Percentiles rank a stretch among this genome's conserved stretches.
Conservation (phyloP, 2,888 invertebrate species). For the Drosophila prostipennis region DNA sequence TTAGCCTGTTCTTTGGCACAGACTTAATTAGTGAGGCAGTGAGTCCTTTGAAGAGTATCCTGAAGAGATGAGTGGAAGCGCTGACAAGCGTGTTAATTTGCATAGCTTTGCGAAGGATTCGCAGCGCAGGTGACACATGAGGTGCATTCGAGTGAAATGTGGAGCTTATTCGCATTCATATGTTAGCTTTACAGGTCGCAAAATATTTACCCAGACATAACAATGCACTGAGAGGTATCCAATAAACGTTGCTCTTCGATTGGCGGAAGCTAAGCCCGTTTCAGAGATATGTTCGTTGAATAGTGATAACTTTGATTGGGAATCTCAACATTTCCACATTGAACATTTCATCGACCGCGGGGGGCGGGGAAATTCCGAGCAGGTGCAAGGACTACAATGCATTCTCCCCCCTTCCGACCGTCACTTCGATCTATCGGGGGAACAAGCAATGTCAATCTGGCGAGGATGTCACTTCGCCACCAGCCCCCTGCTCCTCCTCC, state of each 20-base stretch:
- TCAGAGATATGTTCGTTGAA: conserved; percentile 7
- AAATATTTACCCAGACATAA: conserved; percentile 13
- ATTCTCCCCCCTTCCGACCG: conserved; percentile 5
- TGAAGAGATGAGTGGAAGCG: conserved; percentile 1
- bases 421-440: conserved; percentile 26
- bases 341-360: conserved; percentile 3
- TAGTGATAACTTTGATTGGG: conserved; percentile 33
- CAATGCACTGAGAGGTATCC: conserved; percentile 6
- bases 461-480: conserved; percentile 21
- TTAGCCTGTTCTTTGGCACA: neutral
- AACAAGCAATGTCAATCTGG: conserved; percentile 41
- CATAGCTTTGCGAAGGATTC: conserved; percentile 19
- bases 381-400: conserved; percentile 45
- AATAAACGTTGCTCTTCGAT: conserved; percentile 15
- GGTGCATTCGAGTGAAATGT: conserved; percentile 8
- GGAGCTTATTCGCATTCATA: conserved; percentile 3
- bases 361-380: conserved; percentile 11
- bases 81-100: conserved; percentile 45
- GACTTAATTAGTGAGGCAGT: conserved; percentile 4
- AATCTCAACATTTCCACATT: conserved; percentile 38
- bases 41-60: conserved; percentile 16
- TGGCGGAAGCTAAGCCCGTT: conserved; percentile 21
- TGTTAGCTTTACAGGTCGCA: conserved; percentile 3
- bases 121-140: conserved; percentile 24
- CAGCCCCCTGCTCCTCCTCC: neutral